Percentiles rank a stretch among this genome's conserved stretches.
Conservation (phyloP, 2,888 invertebrate genomes). For the Acleris literana region DNA sequence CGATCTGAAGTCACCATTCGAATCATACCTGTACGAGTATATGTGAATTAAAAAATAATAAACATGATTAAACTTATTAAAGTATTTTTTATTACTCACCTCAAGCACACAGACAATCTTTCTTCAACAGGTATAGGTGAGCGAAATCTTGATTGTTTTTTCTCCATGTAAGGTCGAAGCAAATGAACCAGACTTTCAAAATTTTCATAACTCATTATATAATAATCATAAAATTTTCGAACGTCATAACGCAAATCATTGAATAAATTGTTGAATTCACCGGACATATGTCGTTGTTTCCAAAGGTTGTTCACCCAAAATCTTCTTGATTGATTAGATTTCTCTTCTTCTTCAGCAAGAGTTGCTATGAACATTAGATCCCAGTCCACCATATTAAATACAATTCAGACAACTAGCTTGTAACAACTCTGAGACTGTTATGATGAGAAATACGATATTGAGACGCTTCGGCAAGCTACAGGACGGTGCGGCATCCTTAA, state of each 20-base stretch:
- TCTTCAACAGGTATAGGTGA: slow-evolving; percentile 41
- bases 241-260: slow-evolving; percentile 36
- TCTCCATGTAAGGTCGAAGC: slow-evolving; percentile 20
- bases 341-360: slow-evolving; percentile 41
- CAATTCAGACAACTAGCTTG: slow-evolving; percentile 3
- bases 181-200: slow-evolving; percentile 13
- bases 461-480: slow-evolving; percentile 39
- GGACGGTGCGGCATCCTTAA: slow-evolving; percentile 22
- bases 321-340: slow-evolving; percentile 39
- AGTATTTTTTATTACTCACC: slow-evolving; percentile 25
- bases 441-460: slow-evolving; percentile 38
- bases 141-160: slow-evolving; percentile 35
- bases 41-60: slow-evolving; percentile 37
- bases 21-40: slow-evolving; percentile 40
- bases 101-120: slow-evolving; percentile 41
- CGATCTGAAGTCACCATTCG: slow-evolving; percentile 41
- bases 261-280: slow-evolving; percentile 41
- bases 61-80: slow-evolving; percentile 37
- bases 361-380: slow-evolving; percentile 39
- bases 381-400: slow-evolving; percentile 38
- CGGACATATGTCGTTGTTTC: slow-evolving; percentile 37
- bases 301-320: slow-evolving; percentile 41
- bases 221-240: too few relatives aligned
- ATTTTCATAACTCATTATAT: too few relatives aligned
- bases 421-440: slow-evolving; percentile 40